Evolutionary conservation across 92 coral and sea anemone genomes (phyloP), one percentile per base, ranked within the genome.

Genomic region (Epizoanthus illoricatus): DNA sequence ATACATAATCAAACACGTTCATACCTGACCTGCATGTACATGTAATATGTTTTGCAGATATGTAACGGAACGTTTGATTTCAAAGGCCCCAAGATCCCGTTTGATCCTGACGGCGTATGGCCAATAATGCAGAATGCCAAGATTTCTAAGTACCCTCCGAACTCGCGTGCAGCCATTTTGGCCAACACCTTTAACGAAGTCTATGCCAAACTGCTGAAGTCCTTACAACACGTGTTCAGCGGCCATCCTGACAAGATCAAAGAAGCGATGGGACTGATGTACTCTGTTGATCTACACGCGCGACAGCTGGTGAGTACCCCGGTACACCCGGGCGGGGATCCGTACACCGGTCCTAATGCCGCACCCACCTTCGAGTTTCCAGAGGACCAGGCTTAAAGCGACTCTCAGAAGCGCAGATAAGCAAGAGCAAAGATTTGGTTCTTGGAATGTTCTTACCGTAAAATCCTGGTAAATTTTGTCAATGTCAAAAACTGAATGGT

Each of bases 261-360:
- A 5, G 88, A 88, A 59, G 84, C 92, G n/a, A 67, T 90, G 11
- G 90, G 85, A 0, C 4, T 86, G 24, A 90, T 90, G 92, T 75
- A 79, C 36, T 78, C 86, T 0, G 41, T 90, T 16, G 75, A 75
- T 16, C 71, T 87, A 24, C 84, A 84, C 73, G 67, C 84, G 70
- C 60, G 40, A 18, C 69, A 80, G 69, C 67, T 91, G 47, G 56
- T 91, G 7, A 80, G 86, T 60, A 79, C 84, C 20, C 94, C 94
- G 3, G 47, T 91, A 60, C 88, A 80, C 20, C 84, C 81, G 5
- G 69, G 84, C 42, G 90, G 94, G 0, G 90, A 91, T 82, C 90
- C 94, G n/a, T 87, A 85, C 68, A 74, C 88, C 6, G 94, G 92
- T 7, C 94, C 92, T 6, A 91, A 91, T 71, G 92, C 94, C 21